A percentile compares a stretch with the other conserved stretches of the same genome.
Conservation (phyloP, 2,888 invertebrate species). For the Lasius fuliginosus region DNA sequence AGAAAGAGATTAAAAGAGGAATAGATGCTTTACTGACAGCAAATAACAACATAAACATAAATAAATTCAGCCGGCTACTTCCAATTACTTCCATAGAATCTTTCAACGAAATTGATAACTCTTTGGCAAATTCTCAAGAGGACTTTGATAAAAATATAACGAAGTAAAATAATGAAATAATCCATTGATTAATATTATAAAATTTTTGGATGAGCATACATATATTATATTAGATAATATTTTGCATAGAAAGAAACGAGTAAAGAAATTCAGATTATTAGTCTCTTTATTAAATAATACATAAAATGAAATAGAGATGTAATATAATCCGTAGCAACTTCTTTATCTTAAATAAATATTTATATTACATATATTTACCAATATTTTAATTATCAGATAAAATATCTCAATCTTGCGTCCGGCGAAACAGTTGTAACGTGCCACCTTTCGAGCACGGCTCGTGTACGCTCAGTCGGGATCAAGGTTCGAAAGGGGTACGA, state of each 20-base stretch:
- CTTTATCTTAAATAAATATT: neutral
- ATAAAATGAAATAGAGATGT: neutral
- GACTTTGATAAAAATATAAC: slow-evolving; percentile 10
- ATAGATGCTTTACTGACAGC: neutral
- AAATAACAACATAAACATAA: neutral
- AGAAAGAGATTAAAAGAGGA: neutral
- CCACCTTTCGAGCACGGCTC: too few species aligned
- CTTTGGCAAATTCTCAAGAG: slow-evolving; percentile 1
- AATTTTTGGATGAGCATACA: neutral
- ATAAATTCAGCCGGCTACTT: slow-evolving; percentile 10
- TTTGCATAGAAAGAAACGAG: neutral
- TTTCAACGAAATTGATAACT: slow-evolving; percentile 5
- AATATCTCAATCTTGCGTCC: slow-evolving; percentile 8
- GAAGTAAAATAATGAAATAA: neutral
- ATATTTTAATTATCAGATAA: slow-evolving; percentile 9
- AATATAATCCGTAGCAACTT: neutral
- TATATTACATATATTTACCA: neutral
- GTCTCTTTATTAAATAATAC: neutral
- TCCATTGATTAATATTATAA: neutral
- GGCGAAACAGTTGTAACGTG: neutral
- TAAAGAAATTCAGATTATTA: neutral
- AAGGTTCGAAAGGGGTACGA: too few species aligned
- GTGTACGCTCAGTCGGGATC: too few species aligned
- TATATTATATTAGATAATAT: neutral
- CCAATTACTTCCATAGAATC: slow-evolving; percentile 4